A percentile compares a stretch with the other conserved stretches of the same genome.
phyloP scores from a whole-genome alignment of 2,113 vertebrate genomes.

The Halichoerus grypus region DNA sequence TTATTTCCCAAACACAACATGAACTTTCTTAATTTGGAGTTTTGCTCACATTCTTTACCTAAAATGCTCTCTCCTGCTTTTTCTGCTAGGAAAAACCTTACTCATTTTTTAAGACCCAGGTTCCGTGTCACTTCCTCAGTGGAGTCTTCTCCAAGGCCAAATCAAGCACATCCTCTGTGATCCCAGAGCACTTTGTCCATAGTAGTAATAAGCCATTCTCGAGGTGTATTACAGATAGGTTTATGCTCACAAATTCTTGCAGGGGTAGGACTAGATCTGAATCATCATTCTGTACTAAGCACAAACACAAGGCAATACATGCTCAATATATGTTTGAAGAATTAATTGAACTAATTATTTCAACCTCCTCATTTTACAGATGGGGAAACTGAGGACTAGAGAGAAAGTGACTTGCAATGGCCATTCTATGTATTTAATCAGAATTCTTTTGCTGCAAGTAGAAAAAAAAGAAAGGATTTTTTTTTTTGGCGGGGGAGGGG shows the following conservation, averaged over 20 bases:
- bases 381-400: neutral
- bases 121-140: neutral
- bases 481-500: neutral
- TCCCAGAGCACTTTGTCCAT: neutral
- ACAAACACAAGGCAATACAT: neutral
- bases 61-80: neutral
- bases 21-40: neutral
- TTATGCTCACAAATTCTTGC: neutral
- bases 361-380: neutral
- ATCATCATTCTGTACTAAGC: neutral
- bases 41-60: neutral
- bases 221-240: neutral
- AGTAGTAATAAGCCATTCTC: neutral
- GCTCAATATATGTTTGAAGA: neutral
- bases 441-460: neutral
- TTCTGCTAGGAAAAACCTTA: neutral
- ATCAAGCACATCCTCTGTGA: neutral
- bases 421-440: neutral
- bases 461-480: neutral
- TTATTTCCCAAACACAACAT: neutral
- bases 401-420: neutral
- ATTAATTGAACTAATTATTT: neutral
- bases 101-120: constrained; percentile 27
- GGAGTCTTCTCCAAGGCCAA: neutral
- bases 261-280: neutral